These are phyloP conservation scores for Phalangium opilio DNA, from an alignment of 2,888 invertebrate species.

Conservation along the genomic window DNA sequence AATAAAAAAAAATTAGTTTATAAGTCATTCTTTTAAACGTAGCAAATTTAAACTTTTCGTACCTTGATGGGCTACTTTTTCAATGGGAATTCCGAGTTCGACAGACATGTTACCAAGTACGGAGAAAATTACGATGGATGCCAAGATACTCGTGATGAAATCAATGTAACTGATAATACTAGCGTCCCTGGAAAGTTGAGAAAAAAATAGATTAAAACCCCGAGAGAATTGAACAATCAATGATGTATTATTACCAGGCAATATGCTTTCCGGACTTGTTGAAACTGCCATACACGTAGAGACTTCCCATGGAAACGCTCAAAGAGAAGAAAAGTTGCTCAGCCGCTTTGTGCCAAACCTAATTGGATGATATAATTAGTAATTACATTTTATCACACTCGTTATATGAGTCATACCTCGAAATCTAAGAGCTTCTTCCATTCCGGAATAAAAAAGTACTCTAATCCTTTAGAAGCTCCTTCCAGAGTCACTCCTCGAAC, in stretches of 20 bases:
- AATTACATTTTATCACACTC: not conserved
- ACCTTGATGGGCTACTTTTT: constrained; percentile 32
- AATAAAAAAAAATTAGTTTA: not conserved
- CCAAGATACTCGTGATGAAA: constrained; percentile 55
- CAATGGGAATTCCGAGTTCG: constrained; percentile 27
- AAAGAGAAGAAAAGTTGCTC: constrained; percentile 73
- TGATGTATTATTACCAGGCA: constrained; percentile 15
- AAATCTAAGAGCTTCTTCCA: constrained; percentile 23
- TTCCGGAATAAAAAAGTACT: constrained; percentile 24
- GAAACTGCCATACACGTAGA: constrained; percentile 54
- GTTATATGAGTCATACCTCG: constrained; percentile 13
- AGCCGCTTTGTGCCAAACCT: constrained; percentile 67
- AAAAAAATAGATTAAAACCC: not conserved
- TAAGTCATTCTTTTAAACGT: not conserved
- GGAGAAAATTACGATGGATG: constrained; percentile 62
- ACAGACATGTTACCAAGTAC: constrained; percentile 49
- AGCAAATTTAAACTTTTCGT: not conserved
- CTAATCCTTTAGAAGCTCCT: constrained; percentile 24
- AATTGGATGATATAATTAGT: no score
- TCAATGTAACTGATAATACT: constrained; percentile 53
- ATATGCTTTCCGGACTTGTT: constrained; percentile 44
- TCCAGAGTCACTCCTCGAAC: constrained; percentile 22
- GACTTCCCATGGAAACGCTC: constrained; percentile 58
- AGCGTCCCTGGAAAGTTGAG: constrained; percentile 44
- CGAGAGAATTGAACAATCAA: not conserved